Percentiles rank a stretch among this genome's conserved stretches.
Evolutionary conservation across 2,888 invertebrate genomes (phyloP).

Genomic region (Drosophila koepferae): DNA sequence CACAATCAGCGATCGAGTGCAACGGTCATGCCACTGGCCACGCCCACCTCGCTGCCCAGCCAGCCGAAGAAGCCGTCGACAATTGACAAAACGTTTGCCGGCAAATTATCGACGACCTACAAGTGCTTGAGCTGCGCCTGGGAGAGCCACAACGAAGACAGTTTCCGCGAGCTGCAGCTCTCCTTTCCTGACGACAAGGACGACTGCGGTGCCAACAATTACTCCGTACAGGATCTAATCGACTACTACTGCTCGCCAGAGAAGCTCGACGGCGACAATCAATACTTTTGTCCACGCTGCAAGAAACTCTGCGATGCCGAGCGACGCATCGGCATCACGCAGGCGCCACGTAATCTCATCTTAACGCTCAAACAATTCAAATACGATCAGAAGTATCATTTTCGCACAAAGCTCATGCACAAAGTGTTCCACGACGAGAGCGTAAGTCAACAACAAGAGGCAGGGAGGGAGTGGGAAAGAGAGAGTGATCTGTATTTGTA

Average conservation of each 20-base stretch:
- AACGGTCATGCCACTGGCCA: conserved; percentile 24
- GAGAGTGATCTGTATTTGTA: neutral
- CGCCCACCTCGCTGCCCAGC: conserved; percentile 34
- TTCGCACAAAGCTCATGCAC: conserved; percentile 92
- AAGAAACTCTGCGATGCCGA: conserved; percentile 91
- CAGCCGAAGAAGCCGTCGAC: conserved; percentile 72
- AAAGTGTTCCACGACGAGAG: conserved; percentile 88
- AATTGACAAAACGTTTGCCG: conserved; percentile 90
- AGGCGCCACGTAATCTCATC: conserved; percentile 91
- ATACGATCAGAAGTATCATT: conserved; percentile 89
- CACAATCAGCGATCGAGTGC: conserved; percentile 25
- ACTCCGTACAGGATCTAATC: conserved; percentile 91
- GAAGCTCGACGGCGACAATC: conserved; percentile 91
- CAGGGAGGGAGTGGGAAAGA: neutral
- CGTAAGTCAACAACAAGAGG: conserved; percentile 49
- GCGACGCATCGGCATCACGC: conserved; percentile 89
- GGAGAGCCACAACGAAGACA: conserved; percentile 90
- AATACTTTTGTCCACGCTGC: conserved; percentile 93
- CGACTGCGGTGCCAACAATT: conserved; percentile 84
- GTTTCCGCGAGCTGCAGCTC: conserved; percentile 92
- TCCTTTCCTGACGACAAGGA: conserved; percentile 89
- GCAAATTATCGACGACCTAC: conserved; percentile 90
- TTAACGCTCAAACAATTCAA: conserved; percentile 93
- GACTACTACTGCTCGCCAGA: conserved; percentile 92
- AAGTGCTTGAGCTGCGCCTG: conserved; percentile 90